phyloP scores from a whole-genome alignment of 2,113 vertebrate species.

The Hemiprocne comata region DNA sequence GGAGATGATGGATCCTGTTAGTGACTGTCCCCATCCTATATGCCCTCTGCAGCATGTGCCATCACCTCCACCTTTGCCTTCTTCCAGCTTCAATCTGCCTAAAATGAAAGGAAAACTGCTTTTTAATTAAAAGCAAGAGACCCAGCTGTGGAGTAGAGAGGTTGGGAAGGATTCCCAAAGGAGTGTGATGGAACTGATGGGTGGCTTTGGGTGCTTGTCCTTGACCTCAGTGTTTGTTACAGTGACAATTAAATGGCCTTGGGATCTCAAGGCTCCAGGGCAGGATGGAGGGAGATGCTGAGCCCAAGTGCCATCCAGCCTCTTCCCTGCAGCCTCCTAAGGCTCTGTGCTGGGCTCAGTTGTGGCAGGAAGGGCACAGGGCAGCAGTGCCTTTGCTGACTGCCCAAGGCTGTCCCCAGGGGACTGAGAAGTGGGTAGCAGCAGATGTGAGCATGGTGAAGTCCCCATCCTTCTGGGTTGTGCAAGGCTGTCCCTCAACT shows the following conservation, averaged over 20 bases:
- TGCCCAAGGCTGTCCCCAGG: not conserved
- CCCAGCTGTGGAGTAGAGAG: not conserved
- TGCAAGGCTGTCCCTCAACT: not conserved
- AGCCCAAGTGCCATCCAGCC: not conserved
- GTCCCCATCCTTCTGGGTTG: not conserved
- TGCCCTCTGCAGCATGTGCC: not conserved
- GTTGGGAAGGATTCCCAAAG: not conserved
- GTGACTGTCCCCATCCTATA: accelerated
- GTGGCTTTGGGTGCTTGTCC: not conserved
- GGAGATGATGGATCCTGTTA: not conserved
- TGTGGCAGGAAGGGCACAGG: not conserved
- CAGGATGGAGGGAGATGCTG: not conserved
- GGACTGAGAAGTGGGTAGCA: not conserved
- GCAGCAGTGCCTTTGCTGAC: not conserved
- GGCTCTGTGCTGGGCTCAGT: accelerated
- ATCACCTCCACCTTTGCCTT: not conserved
- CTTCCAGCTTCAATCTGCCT: not conserved
- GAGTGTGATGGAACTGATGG: not conserved
- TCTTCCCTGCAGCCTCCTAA: not conserved
- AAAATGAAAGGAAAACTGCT: not conserved
- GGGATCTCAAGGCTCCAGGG: not conserved
- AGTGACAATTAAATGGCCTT: not conserved
- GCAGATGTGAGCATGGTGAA: not conserved
- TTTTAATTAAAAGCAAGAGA: not conserved
- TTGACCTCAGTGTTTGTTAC: not conserved